Conservation (phyloP, 2,113 vertebrate species). For the Girardinichthys multiradiatus region DNA sequence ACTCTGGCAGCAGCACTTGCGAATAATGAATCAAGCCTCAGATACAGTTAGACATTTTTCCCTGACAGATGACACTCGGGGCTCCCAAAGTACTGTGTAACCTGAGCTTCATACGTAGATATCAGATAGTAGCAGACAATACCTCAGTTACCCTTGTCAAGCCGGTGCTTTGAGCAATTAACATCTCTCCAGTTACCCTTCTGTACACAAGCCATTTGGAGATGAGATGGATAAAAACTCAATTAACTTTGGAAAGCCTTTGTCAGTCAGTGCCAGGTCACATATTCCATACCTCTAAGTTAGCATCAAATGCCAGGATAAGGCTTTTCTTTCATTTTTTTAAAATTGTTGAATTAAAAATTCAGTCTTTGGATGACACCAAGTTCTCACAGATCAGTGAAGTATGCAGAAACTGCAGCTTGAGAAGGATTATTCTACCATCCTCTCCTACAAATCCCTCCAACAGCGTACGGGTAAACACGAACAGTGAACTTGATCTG, state of each 20-base stretch:
- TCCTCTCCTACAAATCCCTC: slow-evolving; percentile 53
- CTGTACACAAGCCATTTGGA: slow-evolving; percentile 51
- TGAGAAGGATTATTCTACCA: slow-evolving; percentile 60
- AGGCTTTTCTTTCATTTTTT: slow-evolving; percentile 14
- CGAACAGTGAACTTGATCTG: slow-evolving; percentile 40
- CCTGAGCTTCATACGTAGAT: slow-evolving; percentile 74
- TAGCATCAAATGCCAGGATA: slow-evolving; percentile 16
- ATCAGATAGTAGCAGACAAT: slow-evolving; percentile 74
- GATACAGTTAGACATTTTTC: slow-evolving; percentile 48
- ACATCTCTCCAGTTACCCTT: slow-evolving; percentile 71
- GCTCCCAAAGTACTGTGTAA: slow-evolving; percentile 75
- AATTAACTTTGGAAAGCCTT: slow-evolving; percentile 47
- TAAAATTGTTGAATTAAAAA: slow-evolving; percentile 12
- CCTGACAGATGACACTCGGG: slow-evolving; percentile 74
- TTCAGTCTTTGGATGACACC: slow-evolving; percentile 43
- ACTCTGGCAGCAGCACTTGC: slow-evolving; percentile 56
- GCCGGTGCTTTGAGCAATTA: slow-evolving; percentile 73
- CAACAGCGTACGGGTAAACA: slow-evolving; percentile 55
- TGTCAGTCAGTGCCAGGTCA: slow-evolving; percentile 11
- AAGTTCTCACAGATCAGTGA: slow-evolving; percentile 62
- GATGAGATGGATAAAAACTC: slow-evolving; percentile 70
- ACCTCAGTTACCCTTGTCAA: slow-evolving; percentile 68
- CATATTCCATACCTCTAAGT: slow-evolving; percentile 23
- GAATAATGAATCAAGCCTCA: slow-evolving; percentile 68
- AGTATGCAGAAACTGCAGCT: slow-evolving; percentile 35